A percentile compares a stretch with the other conserved stretches of the same genome.
phyloP scores from a whole-genome alignment of 92 coral and sea anemone genomes.

The Phenganax stokvisi region DNA sequence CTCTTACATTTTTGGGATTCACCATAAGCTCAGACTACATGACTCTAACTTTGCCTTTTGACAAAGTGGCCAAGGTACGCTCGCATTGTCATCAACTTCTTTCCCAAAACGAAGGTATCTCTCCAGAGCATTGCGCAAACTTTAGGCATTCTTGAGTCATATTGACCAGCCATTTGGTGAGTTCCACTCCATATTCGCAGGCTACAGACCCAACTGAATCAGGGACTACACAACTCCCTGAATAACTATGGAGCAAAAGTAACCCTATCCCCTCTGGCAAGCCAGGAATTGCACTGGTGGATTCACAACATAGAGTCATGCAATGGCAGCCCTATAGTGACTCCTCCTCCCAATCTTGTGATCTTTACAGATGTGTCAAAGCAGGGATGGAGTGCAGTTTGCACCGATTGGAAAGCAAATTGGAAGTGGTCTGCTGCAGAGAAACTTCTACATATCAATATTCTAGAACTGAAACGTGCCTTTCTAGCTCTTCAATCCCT shows the following conservation, averaged over 20 bases:
- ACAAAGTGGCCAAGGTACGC: constrained; percentile 30
- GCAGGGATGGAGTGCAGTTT: constrained; percentile 49
- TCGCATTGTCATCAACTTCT: constrained; percentile 24
- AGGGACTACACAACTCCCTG: constrained; percentile 12
- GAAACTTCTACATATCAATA: constrained; percentile 39
- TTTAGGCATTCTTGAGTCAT: constrained; percentile 31
- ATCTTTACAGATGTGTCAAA: constrained; percentile 42
- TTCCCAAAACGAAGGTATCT: not conserved
- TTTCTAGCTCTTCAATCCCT: constrained; percentile 15
- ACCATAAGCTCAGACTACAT: constrained; percentile 29
- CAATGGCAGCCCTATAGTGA: constrained; percentile 24
- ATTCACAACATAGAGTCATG: constrained; percentile 15
- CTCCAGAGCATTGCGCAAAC: constrained; percentile 27
- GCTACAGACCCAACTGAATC: constrained; percentile 33
- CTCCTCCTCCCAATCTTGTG: constrained; percentile 29
- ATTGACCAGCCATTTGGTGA: constrained; percentile 39
- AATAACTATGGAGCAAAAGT: constrained; percentile 28
- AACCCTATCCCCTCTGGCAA: constrained; percentile 8
- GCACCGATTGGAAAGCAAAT: constrained; percentile 26
- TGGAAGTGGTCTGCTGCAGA: constrained; percentile 51
- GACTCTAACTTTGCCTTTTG: constrained; percentile 35
- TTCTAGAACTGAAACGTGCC: constrained; percentile 44
- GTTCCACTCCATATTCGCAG: constrained; percentile 44
- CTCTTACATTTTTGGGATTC: constrained; percentile 45
- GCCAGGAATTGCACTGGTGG: constrained; percentile 39